phyloP scores from a whole-genome alignment of 2,888 invertebrate genomes.

The Cephus pygmeus region DNA sequence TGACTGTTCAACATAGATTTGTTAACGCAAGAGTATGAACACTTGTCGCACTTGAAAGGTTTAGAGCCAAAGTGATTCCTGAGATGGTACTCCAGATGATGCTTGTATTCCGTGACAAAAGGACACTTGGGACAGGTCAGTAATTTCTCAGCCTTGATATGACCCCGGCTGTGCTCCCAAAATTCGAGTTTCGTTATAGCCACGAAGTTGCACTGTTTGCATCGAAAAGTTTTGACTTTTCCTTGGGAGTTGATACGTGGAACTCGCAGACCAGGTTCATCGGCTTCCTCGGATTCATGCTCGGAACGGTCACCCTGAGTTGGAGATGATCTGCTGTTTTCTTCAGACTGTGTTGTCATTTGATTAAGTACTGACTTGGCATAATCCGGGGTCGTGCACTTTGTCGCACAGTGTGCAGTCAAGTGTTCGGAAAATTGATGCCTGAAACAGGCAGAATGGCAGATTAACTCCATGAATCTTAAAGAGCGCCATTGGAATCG shows the following conservation, averaged over 20 bases:
- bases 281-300: constrained; percentile 58
- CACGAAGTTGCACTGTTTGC: constrained; percentile 90
- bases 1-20: constrained; percentile 99
- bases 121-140: constrained; percentile 92
- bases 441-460: constrained; percentile 34
- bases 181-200: constrained; percentile 90
- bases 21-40: constrained; percentile 93
- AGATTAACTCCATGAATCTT: neutral
- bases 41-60: constrained; percentile 93
- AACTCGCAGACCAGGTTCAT: constrained; percentile 72
- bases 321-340: constrained; percentile 31
- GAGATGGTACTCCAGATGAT: constrained; percentile 97
- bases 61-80: constrained; percentile 95
- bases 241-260: constrained; percentile 82
- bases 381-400: constrained; percentile 65
- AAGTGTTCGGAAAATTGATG: constrained; percentile 69
- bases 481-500: neutral
- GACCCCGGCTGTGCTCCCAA: constrained; percentile 91
- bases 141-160: constrained; percentile 94
- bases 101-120: constrained; percentile 98
- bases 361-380: constrained; percentile 69
- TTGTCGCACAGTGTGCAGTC: constrained; percentile 64
- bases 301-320: constrained; percentile 42
- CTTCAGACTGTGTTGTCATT: constrained; percentile 45
- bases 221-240: constrained; percentile 89